These are phyloP conservation scores for Vanessa cardui DNA, from an alignment of 2,888 invertebrate species.

Conservation along the genomic window DNA sequence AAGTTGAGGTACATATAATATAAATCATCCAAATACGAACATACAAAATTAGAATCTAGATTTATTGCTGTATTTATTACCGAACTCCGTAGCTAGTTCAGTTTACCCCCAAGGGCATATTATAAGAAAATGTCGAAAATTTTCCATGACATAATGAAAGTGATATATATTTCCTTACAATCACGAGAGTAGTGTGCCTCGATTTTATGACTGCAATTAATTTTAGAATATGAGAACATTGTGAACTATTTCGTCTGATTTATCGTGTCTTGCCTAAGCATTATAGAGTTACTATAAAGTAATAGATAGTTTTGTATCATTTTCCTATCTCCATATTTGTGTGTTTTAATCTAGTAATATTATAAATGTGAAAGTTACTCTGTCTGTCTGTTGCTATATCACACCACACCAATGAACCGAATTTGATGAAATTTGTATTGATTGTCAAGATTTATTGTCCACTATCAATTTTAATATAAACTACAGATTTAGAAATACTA, in stretches of 20 bases:
- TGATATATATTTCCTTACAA: constrained; percentile 27
- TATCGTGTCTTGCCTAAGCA: constrained; percentile 8
- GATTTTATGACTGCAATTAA: constrained; percentile 38
- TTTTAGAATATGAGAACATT: constrained; percentile 36
- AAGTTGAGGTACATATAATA: neutral
- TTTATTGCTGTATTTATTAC: constrained; percentile 4
- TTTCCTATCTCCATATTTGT: no score
- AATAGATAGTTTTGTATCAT: no score
- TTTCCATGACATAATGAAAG: constrained; percentile 18
- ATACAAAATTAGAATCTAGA: constrained; percentile 2
- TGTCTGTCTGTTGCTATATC: no score
- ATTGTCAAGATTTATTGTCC: no score
- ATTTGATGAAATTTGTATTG: no score
- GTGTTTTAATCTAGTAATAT: no score
- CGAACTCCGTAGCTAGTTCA: constrained; percentile 1
- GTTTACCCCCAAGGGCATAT: constrained; percentile 1
- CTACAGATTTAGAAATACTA: no score
- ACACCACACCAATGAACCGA: no score
- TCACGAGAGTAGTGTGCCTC: constrained; percentile 21
- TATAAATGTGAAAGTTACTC: no score
- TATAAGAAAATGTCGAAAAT: constrained; percentile 4
- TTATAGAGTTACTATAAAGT: no score
- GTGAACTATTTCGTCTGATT: constrained; percentile 26
- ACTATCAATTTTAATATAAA: no score
- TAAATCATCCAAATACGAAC: constrained; percentile 1